Conservation (phyloP, 2,113 vertebrate species). For the Glaucomys volans region DNA sequence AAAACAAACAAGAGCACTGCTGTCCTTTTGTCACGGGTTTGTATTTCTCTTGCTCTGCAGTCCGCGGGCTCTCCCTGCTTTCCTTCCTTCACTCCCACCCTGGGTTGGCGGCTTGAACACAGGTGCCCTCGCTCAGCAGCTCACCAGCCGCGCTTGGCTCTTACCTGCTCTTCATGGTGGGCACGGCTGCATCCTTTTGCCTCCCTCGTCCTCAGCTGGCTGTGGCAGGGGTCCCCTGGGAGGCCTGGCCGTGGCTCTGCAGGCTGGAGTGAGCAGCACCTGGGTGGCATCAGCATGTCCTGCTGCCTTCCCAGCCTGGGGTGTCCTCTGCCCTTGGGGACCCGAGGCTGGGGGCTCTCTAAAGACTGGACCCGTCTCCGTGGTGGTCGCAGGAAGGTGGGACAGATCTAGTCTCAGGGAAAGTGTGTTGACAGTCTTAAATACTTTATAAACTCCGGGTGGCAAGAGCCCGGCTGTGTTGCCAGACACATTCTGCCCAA, state of each 20-base stretch:
- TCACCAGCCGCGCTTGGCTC: not conserved
- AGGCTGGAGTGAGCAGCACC: not conserved
- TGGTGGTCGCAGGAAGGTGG: not conserved
- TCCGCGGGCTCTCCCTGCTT: too few relatives aligned
- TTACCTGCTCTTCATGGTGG: not conserved
- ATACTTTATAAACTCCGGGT: slow-evolving; percentile 27
- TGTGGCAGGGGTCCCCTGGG: not conserved
- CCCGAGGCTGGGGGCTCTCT: not conserved
- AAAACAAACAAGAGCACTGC: not conserved
- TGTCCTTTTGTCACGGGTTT: too few relatives aligned
- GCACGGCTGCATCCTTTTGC: too few relatives aligned
- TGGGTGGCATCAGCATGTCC: not conserved
- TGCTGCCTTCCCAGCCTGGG: not conserved
- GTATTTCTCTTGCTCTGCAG: too few relatives aligned
- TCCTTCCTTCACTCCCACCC: too few relatives aligned
- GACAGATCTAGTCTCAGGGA: not conserved
- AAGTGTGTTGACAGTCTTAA: slow-evolving; percentile 32
- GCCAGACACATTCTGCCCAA: slow-evolving; percentile 53
- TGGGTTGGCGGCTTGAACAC: rapidly evolving
- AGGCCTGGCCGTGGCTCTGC: rapidly evolving
- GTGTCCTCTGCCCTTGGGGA: not conserved
- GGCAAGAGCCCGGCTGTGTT: slow-evolving; percentile 18
- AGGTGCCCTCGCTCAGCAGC: rapidly evolving
- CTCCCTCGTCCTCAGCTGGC: not conserved
- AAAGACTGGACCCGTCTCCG: not conserved